phyloP scores from a whole-genome alignment of 64 coral and sea anemone genomes.

The Porites lutea region DNA sequence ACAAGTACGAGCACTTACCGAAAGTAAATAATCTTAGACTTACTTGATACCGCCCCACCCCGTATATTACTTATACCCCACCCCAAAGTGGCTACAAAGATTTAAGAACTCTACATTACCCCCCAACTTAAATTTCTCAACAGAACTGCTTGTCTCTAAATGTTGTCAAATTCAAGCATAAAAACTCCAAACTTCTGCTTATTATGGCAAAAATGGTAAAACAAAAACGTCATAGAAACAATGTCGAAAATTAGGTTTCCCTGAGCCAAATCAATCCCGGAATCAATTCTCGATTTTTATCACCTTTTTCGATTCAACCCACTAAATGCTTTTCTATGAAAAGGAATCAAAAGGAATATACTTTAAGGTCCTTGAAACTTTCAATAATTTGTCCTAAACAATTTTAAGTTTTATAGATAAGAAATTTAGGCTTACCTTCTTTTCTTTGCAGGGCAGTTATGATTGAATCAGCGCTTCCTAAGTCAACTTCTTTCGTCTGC shows the following conservation, averaged over 20 bases:
- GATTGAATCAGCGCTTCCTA: slow-evolving; percentile 14
- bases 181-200: not conserved
- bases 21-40: no score
- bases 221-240: not conserved
- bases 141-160: not conserved
- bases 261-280: no score
- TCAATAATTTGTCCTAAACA: not conserved
- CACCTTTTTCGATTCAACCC: no score
- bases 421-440: not conserved
- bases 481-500: not conserved
- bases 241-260: no score
- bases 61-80: not conserved
- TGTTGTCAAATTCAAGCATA: not conserved
- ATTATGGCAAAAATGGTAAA: not conserved
- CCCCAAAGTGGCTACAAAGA: not conserved
- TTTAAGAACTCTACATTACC: not conserved
- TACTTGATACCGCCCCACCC: not conserved
- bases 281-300: no score
- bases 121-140: not conserved
- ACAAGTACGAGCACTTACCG: no score
- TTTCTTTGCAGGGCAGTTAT: not conserved
- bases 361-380: no score
- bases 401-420: not conserved
- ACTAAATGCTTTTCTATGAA: no score
- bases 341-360: no score